Conservation (phyloP, 1,140 invertebrate species). For the Drosophila albomicans region DNA sequence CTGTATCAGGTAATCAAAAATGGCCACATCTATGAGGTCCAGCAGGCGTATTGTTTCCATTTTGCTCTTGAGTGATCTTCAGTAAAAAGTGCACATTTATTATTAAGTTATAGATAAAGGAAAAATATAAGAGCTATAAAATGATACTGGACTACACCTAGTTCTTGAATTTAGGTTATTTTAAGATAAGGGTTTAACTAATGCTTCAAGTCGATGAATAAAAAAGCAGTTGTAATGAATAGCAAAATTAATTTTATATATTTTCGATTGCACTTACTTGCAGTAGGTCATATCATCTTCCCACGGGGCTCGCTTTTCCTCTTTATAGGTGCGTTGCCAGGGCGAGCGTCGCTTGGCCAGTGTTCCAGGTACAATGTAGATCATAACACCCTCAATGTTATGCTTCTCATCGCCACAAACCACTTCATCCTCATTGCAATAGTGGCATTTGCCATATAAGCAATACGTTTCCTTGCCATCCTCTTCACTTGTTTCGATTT, state of each 20-base stretch:
- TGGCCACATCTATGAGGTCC: constrained; percentile 94
- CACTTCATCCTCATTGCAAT: constrained; percentile 92
- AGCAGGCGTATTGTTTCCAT: constrained; percentile 88
- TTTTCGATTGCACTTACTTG: constrained; percentile 84
- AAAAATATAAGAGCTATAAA: too few relatives aligned
- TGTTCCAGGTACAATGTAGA: constrained; percentile 91
- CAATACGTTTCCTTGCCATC: constrained; percentile 87
- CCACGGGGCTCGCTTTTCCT: constrained; percentile 91
- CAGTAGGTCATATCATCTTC: constrained; percentile 92
- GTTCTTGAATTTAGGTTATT: too few relatives aligned
- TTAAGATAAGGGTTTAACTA: too few relatives aligned
- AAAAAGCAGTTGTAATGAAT: too few relatives aligned
- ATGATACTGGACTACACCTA: too few relatives aligned
- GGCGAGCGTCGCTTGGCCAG: constrained; percentile 91
- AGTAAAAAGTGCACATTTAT: neutral
- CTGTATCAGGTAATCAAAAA: constrained; percentile 97
- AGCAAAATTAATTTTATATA: neutral
- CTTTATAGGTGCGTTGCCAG: constrained; percentile 95
- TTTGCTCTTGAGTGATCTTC: constrained; percentile 86
- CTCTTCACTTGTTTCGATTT: constrained; percentile 82
- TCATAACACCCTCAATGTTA: constrained; percentile 92
- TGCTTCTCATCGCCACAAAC: constrained; percentile 91
- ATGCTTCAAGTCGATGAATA: too few relatives aligned
- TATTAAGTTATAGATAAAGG: too few relatives aligned
- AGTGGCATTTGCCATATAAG: constrained; percentile 95